A percentile compares a stretch with the other conserved stretches of the same genome.
phyloP scores from a whole-genome alignment of 2,113 vertebrate species.

The Cichladusa arquata region DNA sequence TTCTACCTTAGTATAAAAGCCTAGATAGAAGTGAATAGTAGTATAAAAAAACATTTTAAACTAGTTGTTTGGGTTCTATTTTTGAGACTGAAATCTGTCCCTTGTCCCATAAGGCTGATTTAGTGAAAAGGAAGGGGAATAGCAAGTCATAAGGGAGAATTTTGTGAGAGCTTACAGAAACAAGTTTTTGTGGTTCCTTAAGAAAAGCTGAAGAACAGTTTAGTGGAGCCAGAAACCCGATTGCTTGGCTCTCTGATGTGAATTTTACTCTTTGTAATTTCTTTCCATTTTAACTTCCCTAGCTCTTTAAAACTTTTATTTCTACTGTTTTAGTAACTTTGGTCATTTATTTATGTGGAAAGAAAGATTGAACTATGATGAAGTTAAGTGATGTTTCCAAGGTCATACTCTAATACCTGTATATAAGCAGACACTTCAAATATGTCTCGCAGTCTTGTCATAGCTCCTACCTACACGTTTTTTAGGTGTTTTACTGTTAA shows the following conservation, averaged over 20 bases:
- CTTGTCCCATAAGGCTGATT: conserved; percentile 32
- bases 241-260: background rate
- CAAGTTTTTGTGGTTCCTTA: conserved; percentile 27
- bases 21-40: background rate
- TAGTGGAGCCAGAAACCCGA: conserved; percentile 25
- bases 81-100: background rate
- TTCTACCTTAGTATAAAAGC: background rate
- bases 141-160: conserved; percentile 29
- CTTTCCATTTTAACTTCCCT: background rate
- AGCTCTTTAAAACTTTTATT: background rate
- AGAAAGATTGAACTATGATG: background rate
- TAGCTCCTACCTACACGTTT: fast-evolving
- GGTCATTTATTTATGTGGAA: background rate
- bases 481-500: background rate
- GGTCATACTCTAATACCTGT: background rate
- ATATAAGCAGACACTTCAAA: background rate
- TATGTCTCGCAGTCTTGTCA: background rate
- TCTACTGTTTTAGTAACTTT: background rate
- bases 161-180: conserved; percentile 12
- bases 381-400: background rate
- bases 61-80: background rate
- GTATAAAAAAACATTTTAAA: background rate
- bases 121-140: conserved; percentile 30
- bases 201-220: conserved; percentile 6
- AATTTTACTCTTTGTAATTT: background rate